Conservation (phyloP, 2,797 vertebrate species). For the Aeoliscus strigatus region DNA sequence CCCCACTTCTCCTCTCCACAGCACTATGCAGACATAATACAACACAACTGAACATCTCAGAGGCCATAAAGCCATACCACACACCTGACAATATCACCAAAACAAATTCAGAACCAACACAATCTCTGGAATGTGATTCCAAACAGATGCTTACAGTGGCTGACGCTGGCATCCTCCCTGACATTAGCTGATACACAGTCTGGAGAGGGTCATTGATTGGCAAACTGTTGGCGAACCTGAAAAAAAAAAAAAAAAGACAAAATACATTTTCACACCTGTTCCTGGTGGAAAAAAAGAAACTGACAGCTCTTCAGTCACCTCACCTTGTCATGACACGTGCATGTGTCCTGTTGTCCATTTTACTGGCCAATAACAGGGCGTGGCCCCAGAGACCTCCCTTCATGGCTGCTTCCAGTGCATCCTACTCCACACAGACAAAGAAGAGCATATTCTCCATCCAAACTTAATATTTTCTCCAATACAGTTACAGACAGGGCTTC, state of each 20-base stretch:
- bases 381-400: conserved; percentile 97
- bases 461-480: not conserved
- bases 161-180: conserved; percentile 95
- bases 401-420: conserved; percentile 97
- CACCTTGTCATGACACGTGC: conserved; percentile 97
- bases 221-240: conserved; percentile 96
- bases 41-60: not conserved
- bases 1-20: conserved; percentile 99
- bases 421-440: conserved; percentile 66
- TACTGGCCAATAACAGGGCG: conserved; percentile 91
- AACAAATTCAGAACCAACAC: not conserved
- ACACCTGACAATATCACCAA: not conserved
- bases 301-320: not conserved
- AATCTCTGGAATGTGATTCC: too few relatives aligned
- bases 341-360: conserved; percentile 96
- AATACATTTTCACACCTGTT: not conserved
- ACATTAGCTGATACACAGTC: conserved; percentile 98
- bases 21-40: conserved; percentile 68
- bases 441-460: not conserved
- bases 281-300: not conserved
- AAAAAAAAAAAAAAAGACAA: conserved; percentile 7
- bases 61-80: not conserved
- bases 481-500: not conserved
- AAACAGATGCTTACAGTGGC: conserved; percentile 79
- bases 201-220: conserved; percentile 98